phyloP scores from a whole-genome alignment of 2,797 vertebrate species.

The Xiphorhynchus erythropygius region DNA sequence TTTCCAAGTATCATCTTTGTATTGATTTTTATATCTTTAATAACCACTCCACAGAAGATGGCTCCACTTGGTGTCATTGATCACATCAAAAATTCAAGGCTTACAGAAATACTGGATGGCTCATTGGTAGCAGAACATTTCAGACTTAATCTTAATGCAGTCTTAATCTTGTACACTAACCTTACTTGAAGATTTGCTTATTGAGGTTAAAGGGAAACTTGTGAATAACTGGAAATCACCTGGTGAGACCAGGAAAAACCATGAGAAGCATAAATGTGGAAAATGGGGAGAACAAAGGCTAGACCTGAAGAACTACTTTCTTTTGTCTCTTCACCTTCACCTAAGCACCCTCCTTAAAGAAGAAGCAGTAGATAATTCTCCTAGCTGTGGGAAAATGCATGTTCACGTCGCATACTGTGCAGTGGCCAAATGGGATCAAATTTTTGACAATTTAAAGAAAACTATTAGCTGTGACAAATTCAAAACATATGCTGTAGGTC shows the following conservation, averaged over 20 bases:
- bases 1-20: conserved; percentile 85
- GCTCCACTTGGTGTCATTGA: conserved; percentile 84
- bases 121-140: conserved; percentile 82
- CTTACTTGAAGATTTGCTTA: conserved; percentile 74
- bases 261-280: not conserved
- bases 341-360: not conserved
- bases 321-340: not conserved
- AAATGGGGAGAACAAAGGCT: not conserved
- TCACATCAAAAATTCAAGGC: conserved; percentile 85
- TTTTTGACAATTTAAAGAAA: not conserved
- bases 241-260: conserved; percentile 33
- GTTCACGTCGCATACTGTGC: not conserved
- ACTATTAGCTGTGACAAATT: not conserved
- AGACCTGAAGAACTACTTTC: not conserved
- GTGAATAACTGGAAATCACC: conserved; percentile 59
- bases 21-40: conserved; percentile 87
- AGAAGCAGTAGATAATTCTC: not conserved
- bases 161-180: conserved; percentile 78
- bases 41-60: conserved; percentile 83
- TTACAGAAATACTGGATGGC: conserved; percentile 83
- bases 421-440: not conserved
- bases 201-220: conserved; percentile 51
- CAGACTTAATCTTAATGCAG: conserved; percentile 80
- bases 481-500: not conserved
- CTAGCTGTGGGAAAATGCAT: not conserved